These are phyloP conservation scores for Benitochromis conjunctus DNA, from an alignment of 2,113 vertebrate genomes.

Conservation along the genomic window DNA sequence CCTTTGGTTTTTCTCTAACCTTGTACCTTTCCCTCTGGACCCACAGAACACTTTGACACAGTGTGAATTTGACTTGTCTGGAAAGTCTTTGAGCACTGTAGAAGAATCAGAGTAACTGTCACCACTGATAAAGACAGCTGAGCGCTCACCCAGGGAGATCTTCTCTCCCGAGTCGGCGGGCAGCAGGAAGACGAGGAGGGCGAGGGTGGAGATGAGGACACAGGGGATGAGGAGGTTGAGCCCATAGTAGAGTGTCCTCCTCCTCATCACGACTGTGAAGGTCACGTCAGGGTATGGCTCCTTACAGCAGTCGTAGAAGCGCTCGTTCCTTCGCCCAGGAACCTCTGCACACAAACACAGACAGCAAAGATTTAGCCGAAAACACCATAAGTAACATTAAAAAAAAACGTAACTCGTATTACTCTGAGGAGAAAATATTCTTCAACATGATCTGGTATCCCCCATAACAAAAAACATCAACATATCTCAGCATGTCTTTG, in stretches of 20 bases:
- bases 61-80: not conserved
- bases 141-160: slow-evolving; percentile 65
- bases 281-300: slow-evolving; percentile 71
- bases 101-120: not conserved
- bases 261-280: slow-evolving; percentile 70
- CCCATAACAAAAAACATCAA: not conserved
- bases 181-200: slow-evolving; percentile 66
- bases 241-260: slow-evolving; percentile 69
- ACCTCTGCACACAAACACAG: slow-evolving; percentile 45
- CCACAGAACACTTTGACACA: not conserved
- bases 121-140: not conserved
- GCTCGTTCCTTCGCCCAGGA: slow-evolving; percentile 62
- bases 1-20: not conserved
- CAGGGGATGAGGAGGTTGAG: slow-evolving; percentile 72
- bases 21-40: not conserved
- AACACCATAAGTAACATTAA: not conserved
- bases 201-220: slow-evolving; percentile 71
- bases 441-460: not conserved
- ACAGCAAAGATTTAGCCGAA: too few species aligned
- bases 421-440: not conserved
- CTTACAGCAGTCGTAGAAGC: slow-evolving; percentile 72
- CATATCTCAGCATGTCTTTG: not conserved
- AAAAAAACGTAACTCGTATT: not conserved
- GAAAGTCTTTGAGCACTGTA: not conserved
- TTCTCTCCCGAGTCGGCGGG: slow-evolving; percentile 71